Evolutionary conservation across 2,888 invertebrate species (phyloP).

Genomic region (Stenotaenia linearis): DNA sequence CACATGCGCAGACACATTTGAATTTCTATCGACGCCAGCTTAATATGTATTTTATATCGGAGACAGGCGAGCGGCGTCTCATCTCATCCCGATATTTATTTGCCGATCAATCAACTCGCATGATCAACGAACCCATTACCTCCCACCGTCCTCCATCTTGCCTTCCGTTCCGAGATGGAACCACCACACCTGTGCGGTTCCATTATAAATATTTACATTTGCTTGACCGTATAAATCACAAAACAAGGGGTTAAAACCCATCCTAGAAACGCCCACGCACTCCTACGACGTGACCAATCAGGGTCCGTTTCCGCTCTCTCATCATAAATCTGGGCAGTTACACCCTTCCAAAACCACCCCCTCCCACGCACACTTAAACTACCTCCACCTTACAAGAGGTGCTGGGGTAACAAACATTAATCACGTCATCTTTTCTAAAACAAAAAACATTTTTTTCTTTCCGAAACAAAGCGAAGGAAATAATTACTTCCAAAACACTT

Average conservation of each 20-base stretch:
- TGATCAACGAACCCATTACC: not conserved
- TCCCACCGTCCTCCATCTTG: not conserved
- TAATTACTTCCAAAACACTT: too few relatives aligned
- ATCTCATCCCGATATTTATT: slow-evolving; percentile 15
- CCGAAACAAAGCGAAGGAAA: too few relatives aligned
- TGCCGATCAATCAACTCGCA: slow-evolving; percentile 14
- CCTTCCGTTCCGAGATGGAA: not conserved
- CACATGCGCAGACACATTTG: not conserved
- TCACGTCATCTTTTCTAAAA: too few relatives aligned
- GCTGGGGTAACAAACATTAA: too few relatives aligned
- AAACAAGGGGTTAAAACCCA: slow-evolving; percentile 15
- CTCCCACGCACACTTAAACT: too few relatives aligned
- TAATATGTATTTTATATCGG: slow-evolving; percentile 6
- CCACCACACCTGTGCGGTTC: not conserved
- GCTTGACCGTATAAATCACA: slow-evolving; percentile 2
- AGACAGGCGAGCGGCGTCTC: not conserved
- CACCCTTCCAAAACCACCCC: not conserved
- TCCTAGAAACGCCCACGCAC: not conserved
- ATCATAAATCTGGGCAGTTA: not conserved
- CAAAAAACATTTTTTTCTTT: too few relatives aligned
- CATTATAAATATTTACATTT: slow-evolving; percentile 8
- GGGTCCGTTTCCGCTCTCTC: not conserved
- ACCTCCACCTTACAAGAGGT: not conserved
- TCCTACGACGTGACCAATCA: not conserved
- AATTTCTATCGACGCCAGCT: not conserved